A percentile compares a stretch with the other conserved stretches of the same genome.
These are phyloP conservation scores for Cheirogaleus medius DNA, from an alignment of 2,113 vertebrate species.

Conservation along the genomic window DNA sequence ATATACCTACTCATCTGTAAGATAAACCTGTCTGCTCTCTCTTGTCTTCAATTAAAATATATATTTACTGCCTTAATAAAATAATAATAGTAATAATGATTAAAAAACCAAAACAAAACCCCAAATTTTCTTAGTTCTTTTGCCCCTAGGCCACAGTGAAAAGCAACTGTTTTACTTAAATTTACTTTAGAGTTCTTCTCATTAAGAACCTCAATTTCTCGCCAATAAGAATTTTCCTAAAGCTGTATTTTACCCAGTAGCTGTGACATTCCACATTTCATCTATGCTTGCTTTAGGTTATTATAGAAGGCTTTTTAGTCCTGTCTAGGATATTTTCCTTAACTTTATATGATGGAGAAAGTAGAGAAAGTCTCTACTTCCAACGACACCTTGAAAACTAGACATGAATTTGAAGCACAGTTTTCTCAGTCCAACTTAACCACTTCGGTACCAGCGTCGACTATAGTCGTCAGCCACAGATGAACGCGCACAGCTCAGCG, in stretches of 20 bases:
- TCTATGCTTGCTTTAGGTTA: neutral
- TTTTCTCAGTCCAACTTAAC: neutral
- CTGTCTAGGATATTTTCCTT: neutral
- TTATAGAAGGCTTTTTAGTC: neutral
- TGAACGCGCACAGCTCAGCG: too few relatives aligned
- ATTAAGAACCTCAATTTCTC: constrained; percentile 50
- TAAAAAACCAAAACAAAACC: neutral
- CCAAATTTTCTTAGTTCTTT: constrained; percentile 27
- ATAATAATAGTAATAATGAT: neutral
- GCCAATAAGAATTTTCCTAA: neutral
- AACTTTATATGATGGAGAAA: neutral
- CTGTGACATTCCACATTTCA: neutral
- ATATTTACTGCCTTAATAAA: neutral
- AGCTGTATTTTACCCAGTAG: neutral
- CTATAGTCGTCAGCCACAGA: too few relatives aligned
- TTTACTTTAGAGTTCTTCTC: constrained; percentile 33
- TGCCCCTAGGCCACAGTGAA: neutral
- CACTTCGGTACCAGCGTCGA: too few relatives aligned
- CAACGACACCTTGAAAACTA: neutral
- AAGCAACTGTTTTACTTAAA: constrained; percentile 37
- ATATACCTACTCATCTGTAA: neutral
- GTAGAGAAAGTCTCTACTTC: neutral
- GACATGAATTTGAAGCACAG: neutral
- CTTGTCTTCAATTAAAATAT: constrained; percentile 16
- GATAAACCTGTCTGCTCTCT: neutral